Base-by-base conservation (phyloP, 2,113 vertebrate species). In the Myotis davidii region DNA sequence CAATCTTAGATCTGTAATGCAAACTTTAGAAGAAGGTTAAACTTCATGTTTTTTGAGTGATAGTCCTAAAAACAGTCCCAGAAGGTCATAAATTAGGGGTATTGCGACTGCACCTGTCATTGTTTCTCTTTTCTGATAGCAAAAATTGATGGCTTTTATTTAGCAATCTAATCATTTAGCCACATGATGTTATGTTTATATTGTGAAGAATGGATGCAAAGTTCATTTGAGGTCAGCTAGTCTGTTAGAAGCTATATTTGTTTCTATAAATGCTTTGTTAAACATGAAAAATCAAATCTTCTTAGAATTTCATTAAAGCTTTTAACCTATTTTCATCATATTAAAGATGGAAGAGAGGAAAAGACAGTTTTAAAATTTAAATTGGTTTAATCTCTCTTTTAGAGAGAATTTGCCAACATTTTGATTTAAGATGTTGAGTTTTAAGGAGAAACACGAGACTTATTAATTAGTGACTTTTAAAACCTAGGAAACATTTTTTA, bases 141-240 rank as follows among this genome's bases (percentile, higher is more conserved):
- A 69, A 83, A 97, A 77, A 98, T 97, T 94, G 87, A 98, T 96
- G 77, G 77, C 72, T 92, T 97, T 91, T 97, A 79, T 96, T 18
- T 65, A 78, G 54, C 90, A 92, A 52, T 90, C 29, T 45, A 94
- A 93, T 95, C 52, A 17, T 73, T 88, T 85, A 96, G 94, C 85
- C 85, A 96, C 97, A 94, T 78, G 52, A 48, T 45, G 25, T 59
- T 70, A 56, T 18, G 0, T 94, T 94, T 87, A 91, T 87, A 78
- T 79, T 79, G 85, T 83, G 73, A 96, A 97, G 94, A 97, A 93
- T n/a, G 81, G 96, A 86, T 91, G 91, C 79, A 93, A 74, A 95
- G 59, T 88, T 96, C 90, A 76, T 91, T 91, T 78, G 79, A 91
- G 73, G 84, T 95, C 95, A 18, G 96, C 84, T 97, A 94, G 82